Conservation (phyloP, 2,797 vertebrate species). For the Zalophus californianus region DNA sequence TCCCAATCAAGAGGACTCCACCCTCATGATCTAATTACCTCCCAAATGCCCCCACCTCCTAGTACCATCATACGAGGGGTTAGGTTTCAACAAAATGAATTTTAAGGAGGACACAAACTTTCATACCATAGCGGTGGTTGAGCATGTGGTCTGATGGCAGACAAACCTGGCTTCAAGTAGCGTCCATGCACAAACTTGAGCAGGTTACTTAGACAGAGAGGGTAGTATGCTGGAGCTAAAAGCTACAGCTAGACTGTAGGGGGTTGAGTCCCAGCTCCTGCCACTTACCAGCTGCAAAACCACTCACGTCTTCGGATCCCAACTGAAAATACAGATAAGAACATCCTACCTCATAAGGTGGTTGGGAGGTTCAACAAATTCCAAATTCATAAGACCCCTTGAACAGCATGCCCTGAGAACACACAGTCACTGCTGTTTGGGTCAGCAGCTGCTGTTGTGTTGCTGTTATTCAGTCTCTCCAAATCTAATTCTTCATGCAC, state of each 20-base stretch:
- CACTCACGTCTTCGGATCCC: neutral
- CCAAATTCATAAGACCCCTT: neutral
- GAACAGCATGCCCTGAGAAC: neutral
- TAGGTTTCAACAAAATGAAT: neutral
- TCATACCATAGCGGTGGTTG: neutral
- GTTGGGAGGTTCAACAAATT: neutral
- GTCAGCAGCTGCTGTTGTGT: neutral
- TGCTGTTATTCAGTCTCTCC: neutral
- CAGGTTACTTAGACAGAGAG: neutral
- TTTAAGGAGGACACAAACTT: neutral
- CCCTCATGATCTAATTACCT: neutral
- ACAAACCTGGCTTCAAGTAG: neutral
- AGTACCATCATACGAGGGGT: neutral
- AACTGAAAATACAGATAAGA: neutral
- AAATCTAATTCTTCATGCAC: slow-evolving; percentile 20
- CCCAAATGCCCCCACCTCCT: neutral
- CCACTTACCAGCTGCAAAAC: neutral
- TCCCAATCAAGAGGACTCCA: neutral
- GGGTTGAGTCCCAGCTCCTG: neutral
- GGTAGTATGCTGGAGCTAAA: neutral
- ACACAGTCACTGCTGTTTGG: neutral
- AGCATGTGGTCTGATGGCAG: neutral
- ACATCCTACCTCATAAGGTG: neutral
- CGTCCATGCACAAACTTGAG: neutral
- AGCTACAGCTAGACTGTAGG: neutral